Conservation (phyloP, 1,140 invertebrate species). For the Metaphire vulgaris region DNA sequence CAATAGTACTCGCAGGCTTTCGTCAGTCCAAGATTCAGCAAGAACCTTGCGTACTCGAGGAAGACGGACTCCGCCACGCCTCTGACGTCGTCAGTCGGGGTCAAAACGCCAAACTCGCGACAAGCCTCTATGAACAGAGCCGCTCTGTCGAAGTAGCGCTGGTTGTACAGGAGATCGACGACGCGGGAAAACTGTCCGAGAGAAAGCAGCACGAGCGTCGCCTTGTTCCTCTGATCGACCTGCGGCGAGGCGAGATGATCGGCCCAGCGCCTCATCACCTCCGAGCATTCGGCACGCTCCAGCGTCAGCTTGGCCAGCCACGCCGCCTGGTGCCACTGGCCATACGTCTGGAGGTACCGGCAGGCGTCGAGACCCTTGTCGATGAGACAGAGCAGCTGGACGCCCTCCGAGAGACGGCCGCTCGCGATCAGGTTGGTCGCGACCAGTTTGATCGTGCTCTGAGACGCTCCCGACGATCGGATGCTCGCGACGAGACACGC, state of each 20-base stretch:
- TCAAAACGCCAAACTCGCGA: slow-evolving; percentile 50
- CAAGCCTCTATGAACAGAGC: slow-evolving; percentile 55
- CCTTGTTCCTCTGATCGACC: slow-evolving; percentile 44
- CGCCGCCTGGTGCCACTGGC: slow-evolving; percentile 59
- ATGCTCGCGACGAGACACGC: slow-evolving; percentile 61
- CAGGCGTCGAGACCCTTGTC: slow-evolving; percentile 64
- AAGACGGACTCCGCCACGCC: slow-evolving; percentile 48
- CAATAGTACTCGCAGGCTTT: slow-evolving; percentile 45
- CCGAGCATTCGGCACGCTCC: slow-evolving; percentile 51
- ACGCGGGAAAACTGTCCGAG: slow-evolving; percentile 55
- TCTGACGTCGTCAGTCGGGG: slow-evolving; percentile 13
- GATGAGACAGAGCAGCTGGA: slow-evolving; percentile 63
- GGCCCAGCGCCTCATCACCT: slow-evolving; percentile 58
- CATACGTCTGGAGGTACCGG: slow-evolving; percentile 62
- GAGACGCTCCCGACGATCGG: slow-evolving; percentile 56
- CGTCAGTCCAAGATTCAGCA: slow-evolving; percentile 43
- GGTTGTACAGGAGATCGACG: slow-evolving; percentile 54
- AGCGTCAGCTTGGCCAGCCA: slow-evolving; percentile 61
- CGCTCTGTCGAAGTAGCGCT: slow-evolving; percentile 52
- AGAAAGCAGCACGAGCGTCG: slow-evolving; percentile 54
- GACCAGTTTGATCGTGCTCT: slow-evolving; percentile 64
- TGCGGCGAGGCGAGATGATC: slow-evolving; percentile 54
- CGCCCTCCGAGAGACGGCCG: slow-evolving; percentile 58
- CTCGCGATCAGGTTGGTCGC: slow-evolving; percentile 67
- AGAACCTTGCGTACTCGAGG: slow-evolving; percentile 48